Evolutionary conservation across 2,888 invertebrate genomes (phyloP).

Genomic region (Balanococcus diminutus): DNA sequence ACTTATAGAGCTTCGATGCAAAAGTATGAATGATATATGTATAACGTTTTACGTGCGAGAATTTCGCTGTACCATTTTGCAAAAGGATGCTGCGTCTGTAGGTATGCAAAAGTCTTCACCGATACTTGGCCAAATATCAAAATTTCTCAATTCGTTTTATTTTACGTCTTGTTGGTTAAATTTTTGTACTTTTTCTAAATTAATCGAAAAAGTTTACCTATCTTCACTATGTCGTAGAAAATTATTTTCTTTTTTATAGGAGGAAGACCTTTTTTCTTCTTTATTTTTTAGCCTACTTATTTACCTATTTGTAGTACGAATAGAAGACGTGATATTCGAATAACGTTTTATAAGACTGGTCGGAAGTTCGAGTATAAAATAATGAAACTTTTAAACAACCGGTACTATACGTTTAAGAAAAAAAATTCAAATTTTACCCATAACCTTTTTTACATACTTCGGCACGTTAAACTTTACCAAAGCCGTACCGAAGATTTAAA

Average conservation of each 20-base stretch:
- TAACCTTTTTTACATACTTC: slow-evolving; percentile 8
- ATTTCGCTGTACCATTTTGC: slow-evolving; percentile 11
- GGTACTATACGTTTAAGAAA: neutral
- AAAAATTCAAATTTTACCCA: slow-evolving; percentile 23
- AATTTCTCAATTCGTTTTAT: neutral
- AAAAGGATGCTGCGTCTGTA: neutral
- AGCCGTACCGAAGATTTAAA: slow-evolving; percentile 34
- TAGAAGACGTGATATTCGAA: neutral
- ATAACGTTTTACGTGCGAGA: neutral
- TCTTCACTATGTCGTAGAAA: no score
- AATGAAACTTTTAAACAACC: neutral
- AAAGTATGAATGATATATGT: neutral
- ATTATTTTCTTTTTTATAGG: neutral
- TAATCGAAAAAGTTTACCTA: no score
- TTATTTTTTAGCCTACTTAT: neutral
- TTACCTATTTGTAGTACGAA: neutral
- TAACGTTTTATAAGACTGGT: neutral
- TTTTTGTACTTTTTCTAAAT: no score
- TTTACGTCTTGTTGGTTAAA: no score
- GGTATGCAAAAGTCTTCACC: neutral
- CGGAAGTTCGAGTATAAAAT: neutral
- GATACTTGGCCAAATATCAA: neutral
- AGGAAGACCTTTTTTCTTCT: neutral
- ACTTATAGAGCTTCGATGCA: neutral
- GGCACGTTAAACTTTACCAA: neutral